phyloP scores from a whole-genome alignment of 2,113 vertebrate species.

The human region GRCh38 chr11:62782501-62783000 shows the following conservation, averaged over 20 bases:
- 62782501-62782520: not conserved
- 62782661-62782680: not conserved
- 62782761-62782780: slow-evolving; percentile 94
- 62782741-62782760: slow-evolving; percentile 94
- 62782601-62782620: accelerated
- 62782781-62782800: slow-evolving; percentile 96
- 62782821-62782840: slow-evolving; percentile 87
- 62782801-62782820: slow-evolving; percentile 93
- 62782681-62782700: slow-evolving; percentile 88
- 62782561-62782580: accelerated
- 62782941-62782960: not conserved
- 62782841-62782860: not conserved
- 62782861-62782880: not conserved
- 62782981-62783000: not conserved
- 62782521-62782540: not conserved
- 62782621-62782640: no score
- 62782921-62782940: not conserved
- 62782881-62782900: not conserved
- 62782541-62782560: not conserved
- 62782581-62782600: not conserved
- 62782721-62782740: slow-evolving; percentile 94
- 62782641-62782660: not conserved
- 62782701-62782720: slow-evolving; percentile 91
- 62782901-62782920: not conserved
- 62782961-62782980: not conserved